Evolutionary conservation across 2,888 invertebrate species (phyloP), one percentile per base, ranked within the genome.

Genomic region (Chesias legatella): DNA sequence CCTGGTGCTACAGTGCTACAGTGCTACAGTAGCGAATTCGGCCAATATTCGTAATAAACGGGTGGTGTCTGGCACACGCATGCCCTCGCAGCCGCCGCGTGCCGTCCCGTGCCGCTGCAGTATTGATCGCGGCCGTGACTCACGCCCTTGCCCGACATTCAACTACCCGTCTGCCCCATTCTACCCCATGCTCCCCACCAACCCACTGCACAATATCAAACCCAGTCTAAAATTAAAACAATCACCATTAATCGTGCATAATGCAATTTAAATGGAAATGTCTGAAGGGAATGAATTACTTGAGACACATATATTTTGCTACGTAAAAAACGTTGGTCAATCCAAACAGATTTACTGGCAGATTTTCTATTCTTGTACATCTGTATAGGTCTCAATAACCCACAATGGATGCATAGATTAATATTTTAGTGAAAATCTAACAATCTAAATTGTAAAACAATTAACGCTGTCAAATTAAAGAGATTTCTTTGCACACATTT

Each of bases 91-190:
- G 25, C 40, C 17, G 31, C 35, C 8, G 10, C 24, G 17, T n/a
- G n/a, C n/a, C n/a, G n/a, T n/a, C n/a, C n/a, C n/a, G n/a, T n/a
- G n/a, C 13, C 46, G 29, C 34, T 86, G 86, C 86, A 86, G 78
- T 88, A 88, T 88, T 78, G 86, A 86, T 82, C 85, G 49, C 73
- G 79, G 73, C 82, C 82, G 72, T 86, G 86, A 86, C 81, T 86
- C 84, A 81, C 67, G 82, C 86, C 86, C 86, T 88, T 88, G 86
- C 84, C 85, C 86, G 86, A 88, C 81, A 85, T 88, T 83, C 85
- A 79, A 72, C 74, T 68, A 64, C 73, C 70, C 75, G 39, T 44
- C 45, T 45, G 32, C 45, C 72, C 67, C 61, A 63, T 63, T 36
- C 36, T 53, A 55, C 66, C 71, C 60, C 60, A 55, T 53, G 10